Conservation (phyloP, 2,113 vertebrate genomes). For the Aviceda subcristata region DNA sequence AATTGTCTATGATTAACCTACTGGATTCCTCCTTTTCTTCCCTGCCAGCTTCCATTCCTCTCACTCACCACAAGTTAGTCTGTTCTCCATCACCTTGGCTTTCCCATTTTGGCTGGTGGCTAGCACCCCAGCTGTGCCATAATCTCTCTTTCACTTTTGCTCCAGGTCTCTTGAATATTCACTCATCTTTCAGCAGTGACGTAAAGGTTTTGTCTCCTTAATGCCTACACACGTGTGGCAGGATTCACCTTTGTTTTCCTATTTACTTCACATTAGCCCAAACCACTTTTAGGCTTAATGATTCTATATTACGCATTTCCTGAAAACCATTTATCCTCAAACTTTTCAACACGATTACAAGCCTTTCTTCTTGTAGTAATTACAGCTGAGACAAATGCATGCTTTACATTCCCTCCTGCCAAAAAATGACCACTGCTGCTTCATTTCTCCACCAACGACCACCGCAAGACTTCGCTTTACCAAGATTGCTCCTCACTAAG, state of each 20-base stretch:
- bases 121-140: background rate
- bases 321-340: background rate
- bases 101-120: background rate
- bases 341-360: background rate
- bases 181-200: background rate
- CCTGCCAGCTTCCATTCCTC: background rate
- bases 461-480: background rate
- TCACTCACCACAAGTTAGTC: background rate
- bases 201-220: background rate
- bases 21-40: background rate
- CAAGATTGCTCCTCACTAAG: background rate
- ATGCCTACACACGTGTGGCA: background rate
- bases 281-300: background rate
- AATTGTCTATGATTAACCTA: fast-evolving
- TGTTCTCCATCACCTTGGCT: background rate
- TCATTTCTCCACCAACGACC: background rate
- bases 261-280: background rate
- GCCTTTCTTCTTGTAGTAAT: background rate
- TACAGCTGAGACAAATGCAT: background rate
- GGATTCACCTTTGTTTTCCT: background rate
- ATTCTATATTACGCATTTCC: background rate
- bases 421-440: background rate
- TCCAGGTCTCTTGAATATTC: background rate
- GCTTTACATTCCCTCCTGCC: background rate
- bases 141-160: background rate